A percentile compares a stretch with the other conserved stretches of the same genome.
phyloP scores from a whole-genome alignment of 1,140 invertebrate species.

The Leucophenga varia region DNA sequence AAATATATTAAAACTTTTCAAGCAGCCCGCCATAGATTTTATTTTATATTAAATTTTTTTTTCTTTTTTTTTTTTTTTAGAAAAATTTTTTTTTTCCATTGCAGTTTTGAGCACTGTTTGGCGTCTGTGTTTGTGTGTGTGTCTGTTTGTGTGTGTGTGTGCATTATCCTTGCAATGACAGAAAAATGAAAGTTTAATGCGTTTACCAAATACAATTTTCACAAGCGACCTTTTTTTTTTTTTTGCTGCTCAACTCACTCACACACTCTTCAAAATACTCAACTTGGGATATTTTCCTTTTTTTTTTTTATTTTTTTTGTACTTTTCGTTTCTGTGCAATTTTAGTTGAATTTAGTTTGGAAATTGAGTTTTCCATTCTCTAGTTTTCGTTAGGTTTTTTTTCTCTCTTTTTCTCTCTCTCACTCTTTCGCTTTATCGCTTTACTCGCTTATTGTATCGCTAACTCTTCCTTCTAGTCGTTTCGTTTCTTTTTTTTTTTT shows the following conservation, averaged over 20 bases:
- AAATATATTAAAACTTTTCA: too few species aligned
- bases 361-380: constrained; percentile 35
- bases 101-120: too few species aligned
- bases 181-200: constrained; percentile 56
- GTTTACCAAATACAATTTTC: constrained; percentile 55
- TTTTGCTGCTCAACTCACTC: constrained; percentile 9
- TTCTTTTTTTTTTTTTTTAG: too few species aligned
- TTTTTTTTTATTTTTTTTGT: constrained; percentile 11
- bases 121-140: constrained; percentile 3
- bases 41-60: too few species aligned
- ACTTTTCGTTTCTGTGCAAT: constrained; percentile 12
- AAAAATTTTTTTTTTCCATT: too few species aligned
- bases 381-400: constrained; percentile 4
- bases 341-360: constrained; percentile 33
- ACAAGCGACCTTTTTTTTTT: constrained; percentile 36
- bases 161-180: constrained; percentile 43
- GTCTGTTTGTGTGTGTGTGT: constrained; percentile 5
- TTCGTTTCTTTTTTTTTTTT: constrained; percentile 20
- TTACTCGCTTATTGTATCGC: constrained; percentile 5
- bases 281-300: background rate
- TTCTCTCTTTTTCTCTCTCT: background rate
- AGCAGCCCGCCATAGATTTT: too few species aligned
- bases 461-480: background rate
- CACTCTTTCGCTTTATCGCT: constrained; percentile 2
- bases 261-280: background rate